Percentiles rank a stretch among this genome's conserved stretches.
Conservation (phyloP, 2,888 invertebrate genomes). For the Parnassius glacialis region DNA sequence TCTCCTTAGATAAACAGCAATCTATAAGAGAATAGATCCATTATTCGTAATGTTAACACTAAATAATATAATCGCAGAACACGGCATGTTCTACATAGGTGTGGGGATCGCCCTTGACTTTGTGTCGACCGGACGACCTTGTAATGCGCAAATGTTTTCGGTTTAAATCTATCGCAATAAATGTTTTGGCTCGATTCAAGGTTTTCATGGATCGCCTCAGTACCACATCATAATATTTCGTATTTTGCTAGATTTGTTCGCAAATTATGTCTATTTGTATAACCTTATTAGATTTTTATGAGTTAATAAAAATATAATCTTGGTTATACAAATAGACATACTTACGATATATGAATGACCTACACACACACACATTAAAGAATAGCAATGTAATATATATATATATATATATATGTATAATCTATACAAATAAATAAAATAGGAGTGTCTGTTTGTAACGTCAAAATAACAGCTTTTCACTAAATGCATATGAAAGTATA, state of each 20-base stretch:
- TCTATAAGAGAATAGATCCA: constrained; percentile 26
- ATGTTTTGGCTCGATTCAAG: constrained; percentile 49
- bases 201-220: constrained; percentile 5
- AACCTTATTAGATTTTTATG: too few species aligned
- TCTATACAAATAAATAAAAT: too few species aligned
- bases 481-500: too few species aligned
- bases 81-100: constrained; percentile 53
- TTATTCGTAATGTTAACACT: constrained; percentile 47
- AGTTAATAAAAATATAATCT: background rate
- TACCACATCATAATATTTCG: background rate
- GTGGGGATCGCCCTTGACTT: constrained; percentile 77
- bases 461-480: too few species aligned
- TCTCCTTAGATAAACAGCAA: constrained; percentile 7
- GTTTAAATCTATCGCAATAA: constrained; percentile 63
- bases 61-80: constrained; percentile 41
- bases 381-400: too few species aligned
- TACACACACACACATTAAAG: too few species aligned
- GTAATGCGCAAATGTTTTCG: constrained; percentile 66
- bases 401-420: too few species aligned
- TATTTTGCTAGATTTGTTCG: background rate
- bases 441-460: too few species aligned
- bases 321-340: background rate
- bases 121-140: constrained; percentile 75
- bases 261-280: too few species aligned
- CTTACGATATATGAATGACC: too few species aligned